A percentile compares a stretch with the other conserved stretches of the same genome.
phyloP scores from a whole-genome alignment of 2,797 vertebrate species.

The Enteromius trimaculatus region DNA sequence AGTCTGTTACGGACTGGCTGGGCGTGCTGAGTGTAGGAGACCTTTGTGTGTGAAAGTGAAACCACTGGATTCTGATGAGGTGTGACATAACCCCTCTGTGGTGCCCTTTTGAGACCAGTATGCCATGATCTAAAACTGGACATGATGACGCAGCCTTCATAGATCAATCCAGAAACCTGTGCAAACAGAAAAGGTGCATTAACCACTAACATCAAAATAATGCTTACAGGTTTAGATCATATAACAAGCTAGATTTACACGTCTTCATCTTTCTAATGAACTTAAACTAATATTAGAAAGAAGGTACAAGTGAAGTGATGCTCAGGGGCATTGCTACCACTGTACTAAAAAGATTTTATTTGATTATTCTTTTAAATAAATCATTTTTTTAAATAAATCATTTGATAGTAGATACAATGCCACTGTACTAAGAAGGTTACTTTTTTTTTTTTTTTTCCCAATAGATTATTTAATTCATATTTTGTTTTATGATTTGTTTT shows the following conservation, averaged over 20 bases:
- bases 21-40: constrained; percentile 6
- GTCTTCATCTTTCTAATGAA: not conserved
- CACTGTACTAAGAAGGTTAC: not conserved
- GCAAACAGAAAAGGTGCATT: not conserved
- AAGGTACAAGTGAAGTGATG: not conserved
- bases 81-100: constrained; percentile 36
- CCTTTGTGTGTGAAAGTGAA: constrained; percentile 23
- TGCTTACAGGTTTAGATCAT: not conserved
- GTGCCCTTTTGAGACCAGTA: constrained; percentile 41
- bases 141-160: constrained; percentile 13
- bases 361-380: too few relatives aligned
- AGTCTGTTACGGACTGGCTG: constrained; percentile 7
- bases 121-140: constrained; percentile 23
- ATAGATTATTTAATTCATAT: not conserved
- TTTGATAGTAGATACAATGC: not conserved
- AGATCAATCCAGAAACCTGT: constrained; percentile 5
- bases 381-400: too few relatives aligned
- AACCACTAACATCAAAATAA: not conserved
- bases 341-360: not conserved
- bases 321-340: not conserved
- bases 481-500: not conserved
- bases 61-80: constrained; percentile 37
- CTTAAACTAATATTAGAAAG: not conserved
- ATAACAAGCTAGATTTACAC: not conserved
- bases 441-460: not conserved